Conservation (phyloP, 2,888 invertebrate species). For the Hedya salicella region DNA sequence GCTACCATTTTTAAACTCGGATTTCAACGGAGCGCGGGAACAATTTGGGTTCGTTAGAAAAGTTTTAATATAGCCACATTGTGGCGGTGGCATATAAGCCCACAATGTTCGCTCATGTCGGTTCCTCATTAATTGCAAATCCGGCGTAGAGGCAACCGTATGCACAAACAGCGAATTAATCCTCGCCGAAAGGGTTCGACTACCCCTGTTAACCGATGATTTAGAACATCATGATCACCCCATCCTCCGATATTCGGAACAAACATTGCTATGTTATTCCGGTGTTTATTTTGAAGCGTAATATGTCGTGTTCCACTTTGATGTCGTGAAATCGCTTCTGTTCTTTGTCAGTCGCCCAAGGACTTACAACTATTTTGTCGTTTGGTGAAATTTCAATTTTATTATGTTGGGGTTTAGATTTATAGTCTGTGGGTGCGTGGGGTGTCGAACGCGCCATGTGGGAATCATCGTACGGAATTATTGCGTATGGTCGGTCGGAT, state of each 20-base stretch:
- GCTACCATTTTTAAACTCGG: slow-evolving; percentile 79
- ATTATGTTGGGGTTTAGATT: slow-evolving; percentile 75
- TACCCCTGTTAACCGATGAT: slow-evolving; percentile 80
- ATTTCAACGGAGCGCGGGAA: slow-evolving; percentile 64
- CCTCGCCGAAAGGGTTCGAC: slow-evolving; percentile 78
- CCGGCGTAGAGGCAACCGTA: slow-evolving; percentile 63
- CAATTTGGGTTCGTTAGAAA: slow-evolving; percentile 80
- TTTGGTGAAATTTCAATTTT: slow-evolving; percentile 79
- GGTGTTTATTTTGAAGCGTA: slow-evolving; percentile 84
- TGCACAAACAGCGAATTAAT: slow-evolving; percentile 78
- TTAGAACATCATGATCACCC: slow-evolving; percentile 79
- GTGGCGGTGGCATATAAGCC: slow-evolving; percentile 44
- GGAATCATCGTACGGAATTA: slow-evolving; percentile 72
- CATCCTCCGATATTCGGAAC: slow-evolving; percentile 78
- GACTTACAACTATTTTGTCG: slow-evolving; percentile 77
- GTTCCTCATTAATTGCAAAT: slow-evolving; percentile 71
- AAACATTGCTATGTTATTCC: slow-evolving; percentile 83
- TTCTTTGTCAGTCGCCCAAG: slow-evolving; percentile 80
- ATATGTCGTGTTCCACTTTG: slow-evolving; percentile 85
- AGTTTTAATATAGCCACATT: slow-evolving; percentile 63
- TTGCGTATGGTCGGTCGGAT: slow-evolving; percentile 84
- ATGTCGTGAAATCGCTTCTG: slow-evolving; percentile 85
- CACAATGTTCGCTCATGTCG: slow-evolving; percentile 39
- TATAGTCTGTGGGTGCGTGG: slow-evolving; percentile 74
- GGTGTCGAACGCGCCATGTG: slow-evolving; percentile 66